Percentiles rank a stretch among this genome's conserved stretches.
These are phyloP conservation scores for Syrista parreyssii DNA, from an alignment of 2,888 invertebrate genomes.

Conservation along the genomic window DNA sequence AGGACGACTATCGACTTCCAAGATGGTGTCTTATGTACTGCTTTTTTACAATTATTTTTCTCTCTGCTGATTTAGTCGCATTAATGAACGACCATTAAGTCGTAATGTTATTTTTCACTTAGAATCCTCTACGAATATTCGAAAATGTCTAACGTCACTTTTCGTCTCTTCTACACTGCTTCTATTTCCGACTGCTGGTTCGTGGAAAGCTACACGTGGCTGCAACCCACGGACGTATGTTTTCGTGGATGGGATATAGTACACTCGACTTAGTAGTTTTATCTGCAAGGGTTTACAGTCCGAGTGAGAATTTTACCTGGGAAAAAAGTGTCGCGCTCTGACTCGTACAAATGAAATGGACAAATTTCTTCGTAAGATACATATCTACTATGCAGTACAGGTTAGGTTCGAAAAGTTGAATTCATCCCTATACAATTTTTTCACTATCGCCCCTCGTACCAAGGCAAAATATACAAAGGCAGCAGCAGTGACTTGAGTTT, in stretches of 20 bases:
- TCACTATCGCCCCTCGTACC: neutral
- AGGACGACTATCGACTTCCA: neutral
- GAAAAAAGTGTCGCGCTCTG: neutral
- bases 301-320: neutral
- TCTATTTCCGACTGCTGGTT: neutral
- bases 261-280: neutral
- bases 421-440: neutral
- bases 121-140: neutral
- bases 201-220: neutral
- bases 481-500: neutral
- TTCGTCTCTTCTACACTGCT: neutral
- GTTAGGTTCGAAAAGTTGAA: too few species aligned
- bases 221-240: neutral
- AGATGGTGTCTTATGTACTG: neutral
- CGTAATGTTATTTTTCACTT: neutral
- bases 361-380: too few species aligned
- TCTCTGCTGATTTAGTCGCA: neutral
- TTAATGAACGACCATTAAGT: too few species aligned
- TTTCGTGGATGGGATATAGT: neutral
- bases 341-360: too few species aligned
- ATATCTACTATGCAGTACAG: too few species aligned
- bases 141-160: neutral
- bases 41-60: neutral
- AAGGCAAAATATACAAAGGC: neutral
- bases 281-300: neutral